Conservation (phyloP, 2,797 vertebrate genomes). For the Vespertilio murinus region DNA sequence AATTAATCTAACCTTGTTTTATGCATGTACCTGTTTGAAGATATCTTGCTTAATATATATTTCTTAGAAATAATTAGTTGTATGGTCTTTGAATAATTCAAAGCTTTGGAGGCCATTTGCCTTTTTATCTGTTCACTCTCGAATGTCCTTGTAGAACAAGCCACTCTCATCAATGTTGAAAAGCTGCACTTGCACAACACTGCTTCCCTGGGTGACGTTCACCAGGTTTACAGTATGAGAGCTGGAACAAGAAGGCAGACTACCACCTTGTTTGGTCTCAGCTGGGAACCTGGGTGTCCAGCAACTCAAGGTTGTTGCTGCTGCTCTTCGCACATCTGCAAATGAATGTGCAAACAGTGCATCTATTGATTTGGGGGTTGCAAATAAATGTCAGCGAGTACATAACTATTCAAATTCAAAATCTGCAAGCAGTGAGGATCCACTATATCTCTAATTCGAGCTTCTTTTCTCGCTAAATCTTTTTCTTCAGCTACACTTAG, state of each 20-base stretch:
- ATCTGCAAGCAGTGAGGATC: not conserved
- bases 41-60: not conserved
- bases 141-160: not conserved
- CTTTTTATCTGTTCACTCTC: not conserved
- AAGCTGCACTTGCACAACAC: not conserved
- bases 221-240: not conserved
- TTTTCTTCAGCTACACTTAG: not conserved
- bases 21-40: not conserved
- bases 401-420: not conserved
- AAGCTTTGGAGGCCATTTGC: not conserved
- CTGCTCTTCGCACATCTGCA: not conserved
- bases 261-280: not conserved
- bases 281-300: not conserved
- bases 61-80: not conserved
- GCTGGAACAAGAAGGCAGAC: not conserved
- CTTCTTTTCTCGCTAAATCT: not conserved
- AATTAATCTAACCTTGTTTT: not conserved
- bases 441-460: not conserved
- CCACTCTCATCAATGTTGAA: not conserved
- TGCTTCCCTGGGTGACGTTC: not conserved
- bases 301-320: not conserved
- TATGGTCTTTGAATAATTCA: not conserved
- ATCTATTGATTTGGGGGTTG: not conserved
- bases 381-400: not conserved
- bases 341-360: not conserved